Evolutionary conservation across 2,797 vertebrate species (phyloP), one percentile per base, ranked within the genome.

Genomic region (Galaxias olidus): DNA sequence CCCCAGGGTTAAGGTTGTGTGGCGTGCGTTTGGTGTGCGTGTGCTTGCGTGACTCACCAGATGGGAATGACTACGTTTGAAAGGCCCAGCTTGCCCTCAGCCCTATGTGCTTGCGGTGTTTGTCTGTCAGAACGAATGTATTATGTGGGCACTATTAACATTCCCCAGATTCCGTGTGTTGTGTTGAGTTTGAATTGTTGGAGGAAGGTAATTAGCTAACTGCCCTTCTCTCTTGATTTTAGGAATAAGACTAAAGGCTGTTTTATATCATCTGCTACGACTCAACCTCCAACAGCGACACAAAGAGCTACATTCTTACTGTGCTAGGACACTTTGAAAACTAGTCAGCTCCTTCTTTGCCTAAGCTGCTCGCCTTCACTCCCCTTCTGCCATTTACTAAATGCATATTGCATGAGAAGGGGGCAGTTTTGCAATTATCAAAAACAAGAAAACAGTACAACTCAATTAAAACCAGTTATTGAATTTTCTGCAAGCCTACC

Each of bases 341-440:
- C 73, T 70, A 74, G 74, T 76, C 61, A 74, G 67, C 72, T 82
- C 79, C 78, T 68, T 45, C 72, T 80, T 72, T 84, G 73, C 75
- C 47, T 72, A 80, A 65, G 89, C 85, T 78, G 85, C 83, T 91
- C 91, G 83, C 91, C 89, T 89, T 91, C 90, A 89, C 91, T 92
- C 90, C 51, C 83, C 91, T 30, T 88, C 89, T 91, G 92, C 77
- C 90, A 91, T 88, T 91, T 92, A 92, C 85, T 80, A 78, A 90
- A 90, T 92, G 86, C 91, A 92, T 93, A 95, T 84, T 95, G 94
- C 95, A 97, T 96, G 96, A 95, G 91, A 93, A 89, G 91, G 90
- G 88, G 83, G 88, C 89, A 78, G 70, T 10, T 75, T 88, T 87
- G 89, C 93, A 90, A 92, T 93, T 77, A 92, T 88, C 86, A 82